Evolutionary conservation across 2,888 invertebrate genomes (phyloP).

Genomic region (Melitaea athalia): DNA sequence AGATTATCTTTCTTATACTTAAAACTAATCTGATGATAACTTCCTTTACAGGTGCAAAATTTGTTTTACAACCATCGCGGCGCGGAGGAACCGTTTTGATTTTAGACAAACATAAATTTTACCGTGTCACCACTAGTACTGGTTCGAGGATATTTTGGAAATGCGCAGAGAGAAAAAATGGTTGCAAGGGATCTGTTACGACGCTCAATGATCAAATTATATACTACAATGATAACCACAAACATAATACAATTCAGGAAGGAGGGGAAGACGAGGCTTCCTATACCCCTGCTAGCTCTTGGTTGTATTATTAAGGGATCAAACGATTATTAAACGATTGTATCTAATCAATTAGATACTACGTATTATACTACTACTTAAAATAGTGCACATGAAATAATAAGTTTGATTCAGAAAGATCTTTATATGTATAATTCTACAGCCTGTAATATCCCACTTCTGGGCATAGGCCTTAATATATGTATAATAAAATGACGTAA

Average conservation of each 20-base stretch:
- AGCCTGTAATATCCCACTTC: too few relatives aligned
- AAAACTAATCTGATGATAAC: not conserved
- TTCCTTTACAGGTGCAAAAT: slow-evolving; percentile 9
- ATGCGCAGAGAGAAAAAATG: slow-evolving; percentile 33
- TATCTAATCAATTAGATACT: too few relatives aligned
- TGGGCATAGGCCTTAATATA: too few relatives aligned
- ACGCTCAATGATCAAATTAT: slow-evolving; percentile 48
- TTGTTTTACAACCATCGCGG: slow-evolving; percentile 8
- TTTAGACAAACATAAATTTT: slow-evolving; percentile 13
- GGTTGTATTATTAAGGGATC: not conserved
- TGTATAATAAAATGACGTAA: too few relatives aligned
- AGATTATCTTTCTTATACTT: too few relatives aligned
- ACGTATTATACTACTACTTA: too few relatives aligned
- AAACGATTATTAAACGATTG: not conserved
- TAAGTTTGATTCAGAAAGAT: too few relatives aligned
- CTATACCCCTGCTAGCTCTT: too few relatives aligned
- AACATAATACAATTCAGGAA: slow-evolving; percentile 38
- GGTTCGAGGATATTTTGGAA: slow-evolving; percentile 17
- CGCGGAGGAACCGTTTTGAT: not conserved
- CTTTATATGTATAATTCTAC: too few relatives aligned
- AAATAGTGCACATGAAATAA: too few relatives aligned
- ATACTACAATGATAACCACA: slow-evolving; percentile 45
- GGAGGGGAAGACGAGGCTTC: too few relatives aligned
- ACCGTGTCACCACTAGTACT: slow-evolving; percentile 2
- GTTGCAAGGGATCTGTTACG: slow-evolving; percentile 52